Evolutionary conservation across 2,797 vertebrate species (phyloP).

Genomic region (Chloroceryle inda): DNA sequence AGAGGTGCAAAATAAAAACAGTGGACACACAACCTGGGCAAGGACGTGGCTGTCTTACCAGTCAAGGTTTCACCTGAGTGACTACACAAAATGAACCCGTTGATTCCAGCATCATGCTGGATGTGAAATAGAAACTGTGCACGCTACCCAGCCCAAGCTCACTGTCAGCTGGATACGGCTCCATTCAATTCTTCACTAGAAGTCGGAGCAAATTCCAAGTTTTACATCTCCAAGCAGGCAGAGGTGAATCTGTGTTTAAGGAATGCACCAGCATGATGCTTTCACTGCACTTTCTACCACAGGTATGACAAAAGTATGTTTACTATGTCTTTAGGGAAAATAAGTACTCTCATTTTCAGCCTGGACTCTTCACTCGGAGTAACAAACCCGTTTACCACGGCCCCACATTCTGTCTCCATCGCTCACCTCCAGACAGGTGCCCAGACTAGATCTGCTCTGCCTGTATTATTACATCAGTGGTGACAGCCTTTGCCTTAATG

Average conservation of each 20-base stretch:
- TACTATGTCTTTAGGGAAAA: neutral
- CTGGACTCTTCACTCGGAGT: neutral
- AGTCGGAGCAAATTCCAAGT: neutral
- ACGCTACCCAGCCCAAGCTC: neutral
- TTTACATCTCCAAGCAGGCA: neutral
- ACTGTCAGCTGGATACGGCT: neutral
- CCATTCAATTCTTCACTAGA: neutral
- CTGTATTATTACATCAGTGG: neutral
- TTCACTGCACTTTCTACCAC: neutral
- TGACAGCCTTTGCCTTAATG: neutral
- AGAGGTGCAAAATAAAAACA: constrained; percentile 27
- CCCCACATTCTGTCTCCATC: neutral
- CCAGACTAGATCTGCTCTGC: neutral
- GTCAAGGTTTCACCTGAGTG: neutral
- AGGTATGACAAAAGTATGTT: neutral
- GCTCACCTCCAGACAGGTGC: neutral
- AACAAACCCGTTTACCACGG: neutral
- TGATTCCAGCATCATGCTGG: neutral
- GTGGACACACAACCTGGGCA: neutral
- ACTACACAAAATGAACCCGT: neutral
- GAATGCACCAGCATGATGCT: neutral
- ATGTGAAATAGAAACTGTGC: too few relatives aligned
- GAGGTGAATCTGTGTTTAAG: neutral
- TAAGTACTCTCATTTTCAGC: neutral
- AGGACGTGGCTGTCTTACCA: neutral